Evolutionary conservation across 2,888 invertebrate genomes (phyloP).

Genomic region (Lycophotia porphyrea): DNA sequence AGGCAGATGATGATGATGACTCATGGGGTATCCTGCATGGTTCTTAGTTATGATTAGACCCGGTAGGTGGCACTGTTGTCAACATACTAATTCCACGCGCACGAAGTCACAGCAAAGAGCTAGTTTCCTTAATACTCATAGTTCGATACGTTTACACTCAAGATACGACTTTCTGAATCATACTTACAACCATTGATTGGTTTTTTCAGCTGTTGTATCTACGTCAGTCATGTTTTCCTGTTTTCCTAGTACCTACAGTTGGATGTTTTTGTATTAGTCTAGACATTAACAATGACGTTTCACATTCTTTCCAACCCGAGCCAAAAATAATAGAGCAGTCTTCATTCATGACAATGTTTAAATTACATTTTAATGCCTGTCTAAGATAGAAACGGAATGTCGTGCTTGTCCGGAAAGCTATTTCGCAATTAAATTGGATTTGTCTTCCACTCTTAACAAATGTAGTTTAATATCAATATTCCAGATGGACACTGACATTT

Average conservation of each 20-base stretch:
- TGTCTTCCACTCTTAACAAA: neutral
- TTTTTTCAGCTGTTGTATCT: constrained; percentile 54
- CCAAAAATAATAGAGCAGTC: constrained; percentile 61
- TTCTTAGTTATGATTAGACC: neutral
- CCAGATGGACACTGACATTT: neutral
- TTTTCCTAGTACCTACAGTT: constrained; percentile 42
- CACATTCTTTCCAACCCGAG: constrained; percentile 55
- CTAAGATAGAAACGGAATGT: neutral
- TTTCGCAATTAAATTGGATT: neutral
- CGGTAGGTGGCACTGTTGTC: neutral
- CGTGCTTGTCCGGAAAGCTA: neutral
- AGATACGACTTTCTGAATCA: constrained; percentile 48
- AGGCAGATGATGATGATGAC: neutral
- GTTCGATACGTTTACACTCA: neutral
- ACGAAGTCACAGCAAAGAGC: neutral
- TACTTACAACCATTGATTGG: constrained; percentile 51
- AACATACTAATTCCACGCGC: neutral
- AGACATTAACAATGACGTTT: constrained; percentile 60
- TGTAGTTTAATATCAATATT: neutral
- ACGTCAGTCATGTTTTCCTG: constrained; percentile 55
- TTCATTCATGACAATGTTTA: constrained; percentile 62
- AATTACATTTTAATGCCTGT: constrained; percentile 11
- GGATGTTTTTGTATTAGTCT: constrained; percentile 51
- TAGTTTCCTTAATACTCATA: neutral
- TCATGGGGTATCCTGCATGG: neutral